Evolutionary conservation across 2,888 invertebrate species (phyloP).

Genomic region (Drosophila crucigera): DNA sequence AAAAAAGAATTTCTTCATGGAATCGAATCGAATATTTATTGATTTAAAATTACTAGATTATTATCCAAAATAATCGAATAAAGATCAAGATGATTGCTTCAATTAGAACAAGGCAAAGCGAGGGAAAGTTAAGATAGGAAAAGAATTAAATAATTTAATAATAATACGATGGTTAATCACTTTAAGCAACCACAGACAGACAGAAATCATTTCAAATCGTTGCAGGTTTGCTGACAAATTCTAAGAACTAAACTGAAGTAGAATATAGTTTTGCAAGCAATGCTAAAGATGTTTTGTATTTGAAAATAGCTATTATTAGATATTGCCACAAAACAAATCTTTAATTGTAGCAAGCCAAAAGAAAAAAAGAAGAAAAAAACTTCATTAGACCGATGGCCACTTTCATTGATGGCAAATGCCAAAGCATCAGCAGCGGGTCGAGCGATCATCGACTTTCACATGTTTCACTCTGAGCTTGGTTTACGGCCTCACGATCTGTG

Average conservation of each 20-base stretch:
- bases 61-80: neutral
- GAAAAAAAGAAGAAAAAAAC: neutral
- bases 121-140: neutral
- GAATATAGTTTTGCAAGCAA: neutral
- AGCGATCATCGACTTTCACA: slow-evolving; percentile 53
- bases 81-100: neutral
- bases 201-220: neutral
- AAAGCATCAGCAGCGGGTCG: slow-evolving; percentile 23
- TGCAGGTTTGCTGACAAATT: neutral
- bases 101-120: no score
- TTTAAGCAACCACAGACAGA: neutral
- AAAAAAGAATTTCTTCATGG: neutral
- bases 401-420: slow-evolving; percentile 19
- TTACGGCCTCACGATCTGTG: slow-evolving; percentile 68
- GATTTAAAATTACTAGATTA: neutral
- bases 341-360: neutral
- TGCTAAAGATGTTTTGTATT: neutral
- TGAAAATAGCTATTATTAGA: neutral
- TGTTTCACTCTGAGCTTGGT: slow-evolving; percentile 40
- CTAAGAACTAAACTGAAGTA: accelerated
- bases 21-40: neutral
- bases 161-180: neutral
- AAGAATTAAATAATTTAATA: neutral
- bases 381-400: neutral
- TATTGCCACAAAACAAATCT: neutral